Evolutionary conservation across 2,113 vertebrate genomes (phyloP).

Genomic region (Silurus glanis): DNA sequence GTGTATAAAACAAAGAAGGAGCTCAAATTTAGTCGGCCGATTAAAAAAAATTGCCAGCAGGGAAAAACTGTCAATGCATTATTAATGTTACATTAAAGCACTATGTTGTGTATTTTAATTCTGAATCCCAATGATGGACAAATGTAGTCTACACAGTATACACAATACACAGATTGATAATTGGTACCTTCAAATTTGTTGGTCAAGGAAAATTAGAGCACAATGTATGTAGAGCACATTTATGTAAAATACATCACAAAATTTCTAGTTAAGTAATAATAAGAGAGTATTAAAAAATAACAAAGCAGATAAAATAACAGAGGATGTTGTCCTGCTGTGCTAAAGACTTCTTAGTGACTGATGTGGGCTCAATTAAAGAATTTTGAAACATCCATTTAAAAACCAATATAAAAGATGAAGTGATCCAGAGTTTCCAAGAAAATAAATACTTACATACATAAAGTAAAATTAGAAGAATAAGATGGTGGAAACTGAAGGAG

Average conservation of each 20-base stretch:
- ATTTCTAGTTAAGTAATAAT: background rate
- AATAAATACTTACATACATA: too few relatives aligned
- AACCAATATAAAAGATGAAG: background rate
- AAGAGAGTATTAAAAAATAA: background rate
- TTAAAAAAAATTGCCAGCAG: background rate
- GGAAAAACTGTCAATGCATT: background rate
- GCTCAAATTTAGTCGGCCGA: background rate
- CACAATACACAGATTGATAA: background rate
- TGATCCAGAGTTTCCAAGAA: background rate
- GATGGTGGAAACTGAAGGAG: too few relatives aligned
- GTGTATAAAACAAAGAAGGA: background rate
- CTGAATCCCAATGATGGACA: background rate
- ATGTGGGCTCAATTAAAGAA: background rate
- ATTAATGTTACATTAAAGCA: background rate
- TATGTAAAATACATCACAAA: background rate
- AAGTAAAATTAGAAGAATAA: too few relatives aligned
- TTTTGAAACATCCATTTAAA: background rate
- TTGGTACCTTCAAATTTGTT: background rate
- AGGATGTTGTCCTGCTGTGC: slow-evolving; percentile 1
- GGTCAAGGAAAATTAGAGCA: background rate
- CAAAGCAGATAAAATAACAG: background rate
- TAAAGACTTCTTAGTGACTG: slow-evolving; percentile 1
- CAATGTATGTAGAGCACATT: background rate
- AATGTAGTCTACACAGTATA: background rate
- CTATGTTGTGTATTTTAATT: background rate